Conservation (phyloP, 2,888 invertebrate genomes). For the Agrotis exclamationis region DNA sequence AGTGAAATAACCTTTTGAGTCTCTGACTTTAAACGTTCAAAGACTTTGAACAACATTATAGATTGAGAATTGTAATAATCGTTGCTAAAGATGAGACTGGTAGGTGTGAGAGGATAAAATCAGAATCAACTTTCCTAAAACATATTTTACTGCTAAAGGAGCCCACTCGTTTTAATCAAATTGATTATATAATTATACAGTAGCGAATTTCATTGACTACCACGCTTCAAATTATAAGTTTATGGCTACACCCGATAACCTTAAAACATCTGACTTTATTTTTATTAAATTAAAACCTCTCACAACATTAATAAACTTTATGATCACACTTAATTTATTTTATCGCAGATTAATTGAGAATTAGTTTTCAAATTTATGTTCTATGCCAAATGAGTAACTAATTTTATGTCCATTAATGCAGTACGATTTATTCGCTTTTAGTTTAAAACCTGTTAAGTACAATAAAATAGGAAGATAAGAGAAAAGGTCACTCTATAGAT, state of each 20-base stretch:
- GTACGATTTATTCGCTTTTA: conserved; percentile 35
- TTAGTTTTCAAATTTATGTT: conserved; percentile 64
- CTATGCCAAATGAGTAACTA: conserved; percentile 56
- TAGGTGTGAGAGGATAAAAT: background rate
- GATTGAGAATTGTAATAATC: background rate
- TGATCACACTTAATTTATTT: conserved; percentile 64
- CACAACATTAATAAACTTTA: conserved; percentile 60
- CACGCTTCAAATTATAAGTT: conserved; percentile 55
- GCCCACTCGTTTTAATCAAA: conserved; percentile 34
- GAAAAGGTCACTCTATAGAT: conserved; percentile 48
- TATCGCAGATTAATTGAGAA: conserved; percentile 66
- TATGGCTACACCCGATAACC: conserved; percentile 62
- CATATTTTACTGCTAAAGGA: conserved; percentile 3
- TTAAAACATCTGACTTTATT: conserved; percentile 56
- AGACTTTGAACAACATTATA: background rate
- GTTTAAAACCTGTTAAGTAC: conserved; percentile 48
- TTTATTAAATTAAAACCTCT: conserved; percentile 61
- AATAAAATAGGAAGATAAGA: conserved; percentile 51
- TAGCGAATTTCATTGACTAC: conserved; percentile 61
- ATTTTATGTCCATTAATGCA: conserved; percentile 49
- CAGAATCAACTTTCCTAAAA: conserved; percentile 20
- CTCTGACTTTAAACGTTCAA: conserved; percentile 7
- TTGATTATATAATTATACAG: conserved; percentile 54
- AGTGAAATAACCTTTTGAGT: conserved; percentile 37
- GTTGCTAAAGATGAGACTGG: conserved; percentile 9